phyloP scores from a whole-genome alignment of 2,113 vertebrate genomes.

The Dicerorhinus sumatrensis region DNA sequence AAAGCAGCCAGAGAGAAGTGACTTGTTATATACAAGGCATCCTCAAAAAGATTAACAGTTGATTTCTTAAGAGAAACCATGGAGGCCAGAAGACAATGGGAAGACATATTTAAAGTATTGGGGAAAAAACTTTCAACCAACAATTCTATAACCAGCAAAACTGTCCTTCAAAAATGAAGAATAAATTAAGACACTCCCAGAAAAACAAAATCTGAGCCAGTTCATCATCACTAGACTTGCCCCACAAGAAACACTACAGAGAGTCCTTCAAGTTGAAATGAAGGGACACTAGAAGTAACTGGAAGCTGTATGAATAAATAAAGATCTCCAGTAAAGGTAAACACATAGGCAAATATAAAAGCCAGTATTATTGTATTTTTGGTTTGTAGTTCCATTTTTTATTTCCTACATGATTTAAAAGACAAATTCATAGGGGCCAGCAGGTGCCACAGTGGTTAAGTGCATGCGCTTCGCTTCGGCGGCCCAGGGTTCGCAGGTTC shows the following conservation, averaged over 20 bases:
- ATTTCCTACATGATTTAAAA: conserved; percentile 7
- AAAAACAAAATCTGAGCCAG: background rate
- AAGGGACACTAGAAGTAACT: background rate
- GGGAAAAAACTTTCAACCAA: background rate
- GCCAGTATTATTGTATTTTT: background rate
- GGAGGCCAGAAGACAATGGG: background rate
- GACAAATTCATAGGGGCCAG: background rate
- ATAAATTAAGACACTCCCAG: background rate
- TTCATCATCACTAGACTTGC: background rate
- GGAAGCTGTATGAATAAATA: background rate
- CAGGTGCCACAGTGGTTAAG: too few relatives aligned
- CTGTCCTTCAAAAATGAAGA: background rate
- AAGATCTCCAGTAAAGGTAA: background rate
- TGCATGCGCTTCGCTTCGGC: too few relatives aligned
- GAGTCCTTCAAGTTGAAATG: background rate
- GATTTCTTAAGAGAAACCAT: background rate
- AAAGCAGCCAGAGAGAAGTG: background rate
- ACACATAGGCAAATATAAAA: background rate
- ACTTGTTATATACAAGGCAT: background rate
- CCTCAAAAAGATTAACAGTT: background rate
- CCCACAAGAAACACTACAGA: background rate
- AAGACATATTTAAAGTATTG: background rate
- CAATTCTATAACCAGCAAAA: conserved; percentile 14
- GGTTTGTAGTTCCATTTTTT: background rate
- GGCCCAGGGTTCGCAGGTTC: too few relatives aligned